Evolutionary conservation across 2,113 vertebrate species (phyloP).

Genomic region (Cepphus grylle): DNA sequence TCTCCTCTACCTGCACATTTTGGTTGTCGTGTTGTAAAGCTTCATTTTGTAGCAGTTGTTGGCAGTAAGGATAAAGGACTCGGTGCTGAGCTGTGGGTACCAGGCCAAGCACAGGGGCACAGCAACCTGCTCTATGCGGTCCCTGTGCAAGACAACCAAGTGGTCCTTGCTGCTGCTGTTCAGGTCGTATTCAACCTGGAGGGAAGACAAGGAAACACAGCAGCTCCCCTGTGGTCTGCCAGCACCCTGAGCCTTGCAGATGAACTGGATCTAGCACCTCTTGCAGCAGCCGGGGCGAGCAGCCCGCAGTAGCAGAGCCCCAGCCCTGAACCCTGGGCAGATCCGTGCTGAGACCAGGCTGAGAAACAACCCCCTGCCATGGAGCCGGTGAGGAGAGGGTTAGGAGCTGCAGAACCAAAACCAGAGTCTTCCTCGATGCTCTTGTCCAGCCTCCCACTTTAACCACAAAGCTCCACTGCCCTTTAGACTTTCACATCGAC

Average conservation of each 20-base stretch:
- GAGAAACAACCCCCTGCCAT: not conserved
- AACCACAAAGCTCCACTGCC: not conserved
- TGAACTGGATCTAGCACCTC: not conserved
- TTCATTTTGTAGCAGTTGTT: slow-evolving; percentile 90
- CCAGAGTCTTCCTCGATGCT: not conserved
- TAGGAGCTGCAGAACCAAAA: not conserved
- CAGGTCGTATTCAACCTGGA: slow-evolving; percentile 91
- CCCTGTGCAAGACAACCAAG: slow-evolving; percentile 75
- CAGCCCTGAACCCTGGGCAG: not conserved
- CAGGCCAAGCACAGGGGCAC: slow-evolving; percentile 86
- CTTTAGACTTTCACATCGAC: not conserved
- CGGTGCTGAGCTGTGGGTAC: slow-evolving; percentile 84
- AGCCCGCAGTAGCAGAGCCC: not conserved
- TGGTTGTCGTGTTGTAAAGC: slow-evolving; percentile 86
- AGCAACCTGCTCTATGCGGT: slow-evolving; percentile 80
- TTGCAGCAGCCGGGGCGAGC: not conserved
- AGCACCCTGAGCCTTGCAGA: not conserved
- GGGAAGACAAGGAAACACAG: not conserved
- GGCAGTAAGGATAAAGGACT: slow-evolving; percentile 84
- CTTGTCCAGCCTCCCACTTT: not conserved
- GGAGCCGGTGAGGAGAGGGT: not conserved
- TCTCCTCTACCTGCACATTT: slow-evolving; percentile 86
- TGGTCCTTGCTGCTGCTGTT: slow-evolving; percentile 68
- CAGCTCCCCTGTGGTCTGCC: not conserved
- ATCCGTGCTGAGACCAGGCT: not conserved